A percentile compares a stretch with the other conserved stretches of the same genome.
Evolutionary conservation across 2,113 vertebrate genomes (phyloP).

Genomic region (Bettongia penicillata): DNA sequence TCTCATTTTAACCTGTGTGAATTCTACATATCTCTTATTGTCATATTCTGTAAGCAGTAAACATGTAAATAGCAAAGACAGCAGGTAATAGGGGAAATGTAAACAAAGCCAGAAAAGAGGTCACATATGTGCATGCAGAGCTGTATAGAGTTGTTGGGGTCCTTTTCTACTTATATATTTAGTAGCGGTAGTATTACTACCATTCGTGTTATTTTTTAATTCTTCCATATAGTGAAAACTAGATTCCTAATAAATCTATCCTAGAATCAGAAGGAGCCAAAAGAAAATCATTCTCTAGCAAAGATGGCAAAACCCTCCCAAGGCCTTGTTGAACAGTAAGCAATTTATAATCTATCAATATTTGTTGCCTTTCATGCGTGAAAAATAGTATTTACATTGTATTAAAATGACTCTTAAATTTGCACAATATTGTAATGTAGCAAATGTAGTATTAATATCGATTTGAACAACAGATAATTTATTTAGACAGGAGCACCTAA

Average conservation of each 20-base stretch:
- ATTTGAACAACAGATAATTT: slow-evolving; percentile 87
- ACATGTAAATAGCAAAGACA: slow-evolving; percentile 82
- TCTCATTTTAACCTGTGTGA: slow-evolving; percentile 79
- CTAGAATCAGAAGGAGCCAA: slow-evolving; percentile 75
- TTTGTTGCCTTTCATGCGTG: slow-evolving; percentile 81
- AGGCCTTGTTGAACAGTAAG: slow-evolving; percentile 80
- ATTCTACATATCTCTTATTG: slow-evolving; percentile 81
- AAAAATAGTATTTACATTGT: slow-evolving; percentile 85
- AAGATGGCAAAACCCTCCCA: slow-evolving; percentile 80
- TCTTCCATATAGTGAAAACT: slow-evolving; percentile 63
- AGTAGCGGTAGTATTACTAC: slow-evolving; percentile 52
- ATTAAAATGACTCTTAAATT: slow-evolving; percentile 85
- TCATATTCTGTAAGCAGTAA: slow-evolving; percentile 81
- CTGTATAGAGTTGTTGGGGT: slow-evolving; percentile 31
- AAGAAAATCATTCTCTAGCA: slow-evolving; percentile 82
- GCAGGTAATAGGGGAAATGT: slow-evolving; percentile 79
- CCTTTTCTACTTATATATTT: slow-evolving; percentile 49
- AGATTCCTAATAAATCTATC: slow-evolving; percentile 77
- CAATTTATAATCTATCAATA: slow-evolving; percentile 83
- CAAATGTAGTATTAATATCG: slow-evolving; percentile 88
- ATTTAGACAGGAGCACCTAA: slow-evolving; percentile 85
- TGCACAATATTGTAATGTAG: slow-evolving; percentile 86
- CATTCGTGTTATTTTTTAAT: slow-evolving; percentile 73
- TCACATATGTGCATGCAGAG: slow-evolving; percentile 51
- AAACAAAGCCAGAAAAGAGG: slow-evolving; percentile 81